Evolutionary conservation across 2,888 invertebrate genomes (phyloP).

Genomic region (Endotricha flammealis): DNA sequence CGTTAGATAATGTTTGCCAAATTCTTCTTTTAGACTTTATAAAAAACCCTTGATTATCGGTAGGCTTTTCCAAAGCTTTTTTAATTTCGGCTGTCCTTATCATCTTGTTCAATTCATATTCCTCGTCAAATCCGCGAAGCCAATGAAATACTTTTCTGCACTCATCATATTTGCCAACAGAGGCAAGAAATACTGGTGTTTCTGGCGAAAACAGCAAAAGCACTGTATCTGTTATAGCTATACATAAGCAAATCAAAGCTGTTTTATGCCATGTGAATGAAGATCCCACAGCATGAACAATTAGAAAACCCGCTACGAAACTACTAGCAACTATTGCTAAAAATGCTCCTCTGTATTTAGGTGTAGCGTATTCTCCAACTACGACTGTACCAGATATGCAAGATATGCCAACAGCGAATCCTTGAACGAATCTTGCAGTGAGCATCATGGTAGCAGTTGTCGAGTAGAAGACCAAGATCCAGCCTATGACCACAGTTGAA

Average conservation of each 20-base stretch:
- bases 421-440: conserved; percentile 53
- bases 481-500: conserved; percentile 63
- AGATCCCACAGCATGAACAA: conserved; percentile 79
- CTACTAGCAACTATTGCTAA: conserved; percentile 78
- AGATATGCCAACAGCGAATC: conserved; percentile 72
- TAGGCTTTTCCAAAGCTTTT: no score
- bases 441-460: conserved; percentile 38
- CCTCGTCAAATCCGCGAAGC: conserved; percentile 67
- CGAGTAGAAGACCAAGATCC: conserved; percentile 58
- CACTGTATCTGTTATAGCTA: no score
- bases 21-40: no score
- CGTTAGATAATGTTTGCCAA: background rate
- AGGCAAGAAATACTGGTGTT: conserved; percentile 80
- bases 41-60: no score
- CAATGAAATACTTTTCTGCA: conserved; percentile 74
- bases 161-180: conserved; percentile 63
- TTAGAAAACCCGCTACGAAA: conserved; percentile 77
- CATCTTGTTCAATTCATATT: conserved; percentile 35
- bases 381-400: conserved; percentile 66
- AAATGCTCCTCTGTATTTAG: conserved; percentile 73
- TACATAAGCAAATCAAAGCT: no score
- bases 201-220: conserved; percentile 66
- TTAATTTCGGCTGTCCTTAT: conserved; percentile 13
- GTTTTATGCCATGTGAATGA: conserved; percentile 74
- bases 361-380: conserved; percentile 75